Conservation (phyloP, 2,888 invertebrate genomes). For the Phortica magna region DNA sequence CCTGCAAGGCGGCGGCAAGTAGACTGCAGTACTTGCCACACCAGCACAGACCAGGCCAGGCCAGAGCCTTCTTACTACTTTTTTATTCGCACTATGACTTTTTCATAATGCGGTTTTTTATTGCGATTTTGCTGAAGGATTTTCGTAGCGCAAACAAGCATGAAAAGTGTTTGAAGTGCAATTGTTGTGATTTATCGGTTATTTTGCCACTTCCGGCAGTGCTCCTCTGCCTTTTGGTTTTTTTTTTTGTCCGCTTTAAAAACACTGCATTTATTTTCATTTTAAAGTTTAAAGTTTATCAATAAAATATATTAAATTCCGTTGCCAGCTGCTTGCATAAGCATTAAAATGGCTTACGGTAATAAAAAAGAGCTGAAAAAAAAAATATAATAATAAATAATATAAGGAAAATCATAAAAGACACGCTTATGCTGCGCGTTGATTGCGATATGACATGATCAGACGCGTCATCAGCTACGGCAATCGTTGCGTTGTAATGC, state of each 20-base stretch:
- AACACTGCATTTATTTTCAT: not conserved
- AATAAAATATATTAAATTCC: constrained; percentile 14
- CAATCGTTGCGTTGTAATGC: constrained; percentile 40
- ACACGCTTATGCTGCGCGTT: constrained; percentile 49
- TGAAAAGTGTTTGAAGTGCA: constrained; percentile 33
- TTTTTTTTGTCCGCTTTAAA: not conserved
- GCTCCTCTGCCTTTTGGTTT: not conserved
- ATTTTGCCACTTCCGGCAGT: constrained; percentile 12
- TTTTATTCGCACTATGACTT: not conserved
- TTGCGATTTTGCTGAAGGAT: constrained; percentile 27
- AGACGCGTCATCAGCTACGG: constrained; percentile 1
- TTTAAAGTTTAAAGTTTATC: not conserved
- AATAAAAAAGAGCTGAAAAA: too few species aligned
- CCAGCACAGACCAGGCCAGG: not conserved
- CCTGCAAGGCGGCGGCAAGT: not conserved
- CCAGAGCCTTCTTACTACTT: constrained; percentile 6
- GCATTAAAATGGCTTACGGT: constrained; percentile 20
- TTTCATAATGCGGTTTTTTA: constrained; percentile 6
- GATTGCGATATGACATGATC: constrained; percentile 69
- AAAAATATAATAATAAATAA: not conserved
- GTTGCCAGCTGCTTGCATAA: constrained; percentile 1
- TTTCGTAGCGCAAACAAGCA: constrained; percentile 28
- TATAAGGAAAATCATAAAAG: not conserved
- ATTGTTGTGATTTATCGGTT: constrained; percentile 25
- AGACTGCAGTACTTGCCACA: not conserved